These are phyloP conservation scores for Sturnus vulgaris DNA, from an alignment of 2,113 vertebrate genomes.

Conservation along the genomic window DNA sequence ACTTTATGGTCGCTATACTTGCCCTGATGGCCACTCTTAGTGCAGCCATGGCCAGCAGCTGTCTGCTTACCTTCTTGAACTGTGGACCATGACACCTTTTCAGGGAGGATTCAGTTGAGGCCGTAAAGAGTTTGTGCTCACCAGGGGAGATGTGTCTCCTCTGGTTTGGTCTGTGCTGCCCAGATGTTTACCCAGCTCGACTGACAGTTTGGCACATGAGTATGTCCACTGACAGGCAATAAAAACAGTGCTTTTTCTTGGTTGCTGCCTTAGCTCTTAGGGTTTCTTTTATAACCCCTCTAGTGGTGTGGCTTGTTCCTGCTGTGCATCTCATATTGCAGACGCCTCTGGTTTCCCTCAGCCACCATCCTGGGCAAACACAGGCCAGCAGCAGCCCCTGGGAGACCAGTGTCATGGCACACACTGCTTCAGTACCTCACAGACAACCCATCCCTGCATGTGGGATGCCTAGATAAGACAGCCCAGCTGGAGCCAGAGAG, in stretches of 20 bases:
- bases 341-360: background rate
- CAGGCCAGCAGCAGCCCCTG: background rate
- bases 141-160: background rate
- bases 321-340: background rate
- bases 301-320: background rate
- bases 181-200: background rate
- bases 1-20: background rate
- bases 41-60: background rate
- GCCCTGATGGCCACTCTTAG: background rate
- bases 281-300: background rate
- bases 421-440: background rate
- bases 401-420: background rate
- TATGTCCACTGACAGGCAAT: accelerated
- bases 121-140: accelerated
- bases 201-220: background rate
- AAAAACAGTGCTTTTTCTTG: background rate
- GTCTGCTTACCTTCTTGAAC: background rate
- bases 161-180: background rate
- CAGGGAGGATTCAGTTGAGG: background rate
- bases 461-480: background rate
- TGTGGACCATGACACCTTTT: background rate
- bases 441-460: accelerated
- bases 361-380: background rate
- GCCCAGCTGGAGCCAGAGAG: background rate
- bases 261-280: background rate